Base-by-base conservation (phyloP, 1,140 invertebrate genomes). In the Atopsyche davidsoni region DNA sequence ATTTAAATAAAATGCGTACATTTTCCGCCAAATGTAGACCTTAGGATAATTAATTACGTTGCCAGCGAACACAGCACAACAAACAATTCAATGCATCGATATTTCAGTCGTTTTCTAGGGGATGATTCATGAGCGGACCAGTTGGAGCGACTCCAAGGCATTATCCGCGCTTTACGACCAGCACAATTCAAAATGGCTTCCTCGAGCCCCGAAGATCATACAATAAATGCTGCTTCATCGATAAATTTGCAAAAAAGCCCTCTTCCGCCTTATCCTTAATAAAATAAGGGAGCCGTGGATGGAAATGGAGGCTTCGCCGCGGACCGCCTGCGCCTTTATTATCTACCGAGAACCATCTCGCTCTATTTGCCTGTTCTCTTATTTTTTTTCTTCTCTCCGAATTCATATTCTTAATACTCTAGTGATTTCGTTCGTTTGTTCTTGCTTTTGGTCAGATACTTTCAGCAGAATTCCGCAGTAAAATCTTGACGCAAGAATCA, bases 161-260 rank as follows among this genome's bases (percentile, higher is more conserved):
- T 18, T 16, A 40, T 4, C 19, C 19, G 11, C 19, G 19, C 19
- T 40, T 17, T n/a, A 18, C 13, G 11, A 16, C 19, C 16, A 40
- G 11, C 13, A 25, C 13, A 43, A n/a, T n/a, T n/a, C n/a, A n/a
- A n/a, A n/a, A n/a, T n/a, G n/a, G n/a, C n/a, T n/a, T n/a, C n/a
- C n/a, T n/a, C n/a, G n/a, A n/a, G n/a, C n/a, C n/a, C n/a, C n/a
- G n/a, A 23, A 25, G 22, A 14, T n/a, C 41, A 43, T n/a, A 43
- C 23, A 43, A 22, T 17, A 39, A 39, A 39, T 39, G 41, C 32
- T 18, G 28, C 21, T 46, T 50, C 39, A 34, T 44, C 48, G 40
- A 51, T 51, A 35, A 46, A 47, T 47, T 55, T 55, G 48, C 53
- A 28, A 18, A 38, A 7, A 19, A 34, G 4, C 17, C 28, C 23